phyloP scores from a whole-genome alignment of 1,140 invertebrate genomes.

The Plutomurus gul region DNA sequence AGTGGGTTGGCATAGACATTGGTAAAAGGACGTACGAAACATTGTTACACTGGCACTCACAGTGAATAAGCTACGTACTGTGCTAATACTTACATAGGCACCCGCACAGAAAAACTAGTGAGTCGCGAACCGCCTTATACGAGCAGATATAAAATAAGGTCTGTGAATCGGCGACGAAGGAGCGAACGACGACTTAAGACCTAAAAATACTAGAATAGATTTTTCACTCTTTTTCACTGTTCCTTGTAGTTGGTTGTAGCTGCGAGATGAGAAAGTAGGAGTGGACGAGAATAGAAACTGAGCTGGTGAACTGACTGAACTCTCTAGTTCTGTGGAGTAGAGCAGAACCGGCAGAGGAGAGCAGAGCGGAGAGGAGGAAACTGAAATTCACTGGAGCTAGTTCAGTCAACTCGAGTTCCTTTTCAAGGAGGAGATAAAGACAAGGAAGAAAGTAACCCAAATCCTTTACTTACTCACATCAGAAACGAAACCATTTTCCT shows the following conservation, averaged over 20 bases:
- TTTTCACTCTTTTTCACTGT: not conserved
- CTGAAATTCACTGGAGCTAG: not conserved
- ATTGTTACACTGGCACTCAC: not conserved
- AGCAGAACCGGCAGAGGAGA: not conserved
- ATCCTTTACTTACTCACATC: slow-evolving; percentile 7
- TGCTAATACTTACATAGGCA: too few species aligned
- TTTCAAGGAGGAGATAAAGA: slow-evolving; percentile 1
- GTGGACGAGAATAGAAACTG: not conserved
- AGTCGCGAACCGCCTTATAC: too few species aligned
- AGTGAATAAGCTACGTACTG: not conserved
- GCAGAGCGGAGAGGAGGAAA: not conserved
- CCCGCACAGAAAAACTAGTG: too few species aligned
- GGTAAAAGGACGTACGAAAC: not conserved
- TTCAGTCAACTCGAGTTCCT: not conserved
- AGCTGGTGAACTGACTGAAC: not conserved
- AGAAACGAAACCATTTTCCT: slow-evolving; percentile 24
- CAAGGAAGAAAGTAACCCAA: not conserved
- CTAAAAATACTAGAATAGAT: not conserved
- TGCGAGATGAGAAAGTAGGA: not conserved
- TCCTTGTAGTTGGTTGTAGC: not conserved
- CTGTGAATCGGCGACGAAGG: not conserved
- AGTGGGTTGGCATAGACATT: too few species aligned
- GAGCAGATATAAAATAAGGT: too few species aligned
- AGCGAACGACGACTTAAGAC: not conserved
- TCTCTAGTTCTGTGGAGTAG: too few species aligned